These are phyloP conservation scores for Bembecia ichneumoniformis DNA, from an alignment of 2,888 invertebrate species.

Conservation along the genomic window DNA sequence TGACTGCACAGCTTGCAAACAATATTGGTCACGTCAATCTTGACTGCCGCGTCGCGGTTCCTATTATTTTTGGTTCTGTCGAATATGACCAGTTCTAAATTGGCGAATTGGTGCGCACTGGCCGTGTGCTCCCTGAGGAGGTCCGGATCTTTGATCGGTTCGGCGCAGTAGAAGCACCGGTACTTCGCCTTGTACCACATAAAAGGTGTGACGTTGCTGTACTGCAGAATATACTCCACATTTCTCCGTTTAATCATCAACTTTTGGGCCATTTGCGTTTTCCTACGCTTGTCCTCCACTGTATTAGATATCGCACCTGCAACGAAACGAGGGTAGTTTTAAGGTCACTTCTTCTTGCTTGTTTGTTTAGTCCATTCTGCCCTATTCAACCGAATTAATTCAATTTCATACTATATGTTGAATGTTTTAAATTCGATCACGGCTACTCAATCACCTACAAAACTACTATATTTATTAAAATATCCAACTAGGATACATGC, in stretches of 20 bases:
- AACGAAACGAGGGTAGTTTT: conserved; percentile 26
- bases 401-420: no score
- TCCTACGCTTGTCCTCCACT: conserved; percentile 57
- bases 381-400: no score
- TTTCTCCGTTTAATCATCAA: conserved; percentile 50
- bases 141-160: conserved; percentile 48
- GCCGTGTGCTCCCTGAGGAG: conserved; percentile 43
- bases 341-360: not conserved
- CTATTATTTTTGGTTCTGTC: conserved; percentile 58
- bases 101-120: conserved; percentile 39
- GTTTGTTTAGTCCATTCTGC: no score
- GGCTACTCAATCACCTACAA: no score
- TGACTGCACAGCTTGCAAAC: conserved; percentile 48
- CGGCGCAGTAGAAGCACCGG: conserved; percentile 55
- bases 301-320: conserved; percentile 52
- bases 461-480: no score
- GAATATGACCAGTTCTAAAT: conserved; percentile 47
- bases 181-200: conserved; percentile 59
- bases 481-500: no score
- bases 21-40: conserved; percentile 54
- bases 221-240: conserved; percentile 56
- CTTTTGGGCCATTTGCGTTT: conserved; percentile 49
- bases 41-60: conserved; percentile 58
- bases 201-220: conserved; percentile 58
- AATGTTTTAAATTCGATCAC: no score